phyloP scores from a whole-genome alignment of 30 jellyfish, hydroid and myxozoan genomes.

The Aurelia sp. region DNA sequence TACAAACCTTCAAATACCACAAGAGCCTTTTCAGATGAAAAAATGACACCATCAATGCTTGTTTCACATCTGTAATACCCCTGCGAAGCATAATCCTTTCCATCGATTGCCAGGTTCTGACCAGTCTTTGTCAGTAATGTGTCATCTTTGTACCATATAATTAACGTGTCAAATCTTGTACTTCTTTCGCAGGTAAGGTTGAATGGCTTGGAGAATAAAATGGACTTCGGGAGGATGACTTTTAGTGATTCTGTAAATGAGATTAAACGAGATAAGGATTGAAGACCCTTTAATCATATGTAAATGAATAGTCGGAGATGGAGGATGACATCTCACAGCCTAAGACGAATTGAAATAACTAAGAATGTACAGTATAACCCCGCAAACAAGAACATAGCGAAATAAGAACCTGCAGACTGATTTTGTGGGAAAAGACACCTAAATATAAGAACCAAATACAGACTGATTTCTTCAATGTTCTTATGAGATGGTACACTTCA shows the following conservation, averaged over 20 bases:
- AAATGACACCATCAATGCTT: neutral
- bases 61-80: constrained; percentile 36
- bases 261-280: neutral
- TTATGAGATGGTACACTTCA: too few relatives aligned
- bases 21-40: constrained; percentile 12
- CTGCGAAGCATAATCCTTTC: constrained; percentile 6
- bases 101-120: neutral
- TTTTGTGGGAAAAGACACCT: too few relatives aligned
- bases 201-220: neutral
- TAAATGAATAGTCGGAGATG: too few relatives aligned
- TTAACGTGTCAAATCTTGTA: neutral
- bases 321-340: too few relatives aligned
- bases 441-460: too few relatives aligned
- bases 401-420: too few relatives aligned
- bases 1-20: constrained; percentile 20
- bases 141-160: constrained; percentile 49
- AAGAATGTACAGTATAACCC: too few relatives aligned
- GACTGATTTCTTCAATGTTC: too few relatives aligned
- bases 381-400: too few relatives aligned
- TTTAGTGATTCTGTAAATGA: constrained; percentile 17
- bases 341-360: too few relatives aligned
- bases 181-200: constrained; percentile 21
- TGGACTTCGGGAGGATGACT: neutral
- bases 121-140: constrained; percentile 12
- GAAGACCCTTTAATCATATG: neutral